Base-by-base conservation (phyloP, 2,888 invertebrate species). In the Drymonia ruficornis region DNA sequence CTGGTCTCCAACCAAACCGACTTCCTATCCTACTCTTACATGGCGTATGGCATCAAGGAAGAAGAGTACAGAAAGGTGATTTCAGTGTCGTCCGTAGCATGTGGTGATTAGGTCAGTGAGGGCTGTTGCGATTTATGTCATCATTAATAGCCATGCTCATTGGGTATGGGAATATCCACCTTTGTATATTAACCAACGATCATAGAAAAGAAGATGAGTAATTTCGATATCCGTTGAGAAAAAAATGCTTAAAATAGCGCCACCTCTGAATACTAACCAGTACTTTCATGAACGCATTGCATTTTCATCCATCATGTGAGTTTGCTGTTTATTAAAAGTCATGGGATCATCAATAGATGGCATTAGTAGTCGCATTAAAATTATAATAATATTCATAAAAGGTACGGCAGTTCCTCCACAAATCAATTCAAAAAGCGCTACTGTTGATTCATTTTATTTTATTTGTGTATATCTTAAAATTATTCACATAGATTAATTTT, bases 1-100 rank as follows among this genome's bases (percentile, higher is more conserved):
- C 79, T 91, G 63, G 76, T 86, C 16, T 87, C 91, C 63, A 92
- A 91, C 68, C 77, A 84, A 23, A 82, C 82, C 1, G 91, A 92
- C 67, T 92, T 90, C 76, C 74, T 92, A 8, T 65, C 82, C 0
- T 92, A 83, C 78, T 79, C 79, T 38, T 92, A 89, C 70, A 55
- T 87, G 51, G 78, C 85, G 0, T 91, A 89, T 56, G 91, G 91
- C 11, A 87, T 92, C 48, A 70, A 74, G 50, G 91, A 89, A 38
- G 86, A 85, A 16, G 83, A 91, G 49, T 92, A 89, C 61, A 82
- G 82, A 83, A 91, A 92, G 91, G 91, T 91, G 83, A 88, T 71
- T 23, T 65, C 74, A 53, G 76, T 76, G 49, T 77, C 81, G 58
- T 55, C 61, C 52, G 36, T 36, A n/a, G 13, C 53, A 55, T 63